Percentiles rank a stretch among this genome's conserved stretches.
Evolutionary conservation across 1,140 invertebrate species (phyloP).

Genomic region (Hycleus phaleratus): DNA sequence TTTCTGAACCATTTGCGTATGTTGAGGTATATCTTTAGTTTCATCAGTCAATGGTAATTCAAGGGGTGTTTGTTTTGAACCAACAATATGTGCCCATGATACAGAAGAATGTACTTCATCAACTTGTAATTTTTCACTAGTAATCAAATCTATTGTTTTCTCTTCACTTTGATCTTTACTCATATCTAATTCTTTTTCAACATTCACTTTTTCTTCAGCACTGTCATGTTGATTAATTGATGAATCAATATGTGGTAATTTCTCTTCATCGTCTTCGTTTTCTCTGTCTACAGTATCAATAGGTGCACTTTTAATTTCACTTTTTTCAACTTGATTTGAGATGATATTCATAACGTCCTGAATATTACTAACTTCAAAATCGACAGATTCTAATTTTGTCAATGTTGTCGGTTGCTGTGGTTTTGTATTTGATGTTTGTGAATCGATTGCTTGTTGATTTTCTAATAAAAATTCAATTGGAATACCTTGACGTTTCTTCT

Average conservation of each 20-base stretch:
- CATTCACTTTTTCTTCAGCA: neutral
- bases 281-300: too few relatives aligned
- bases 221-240: neutral
- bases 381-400: slow-evolving; percentile 31
- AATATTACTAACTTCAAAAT: slow-evolving; percentile 34
- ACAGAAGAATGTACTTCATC: neutral
- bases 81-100: slow-evolving; percentile 7
- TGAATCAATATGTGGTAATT: neutral
- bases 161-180: neutral
- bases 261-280: neutral
- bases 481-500: slow-evolving; percentile 25
- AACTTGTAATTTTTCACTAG: neutral
- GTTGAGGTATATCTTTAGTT: slow-evolving; percentile 11
- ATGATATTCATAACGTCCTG: slow-evolving; percentile 33
- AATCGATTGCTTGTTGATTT: slow-evolving; percentile 5
- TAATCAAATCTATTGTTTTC: neutral
- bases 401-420: slow-evolving; percentile 8
- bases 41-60: slow-evolving; percentile 2
- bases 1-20: too few relatives aligned
- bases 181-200: neutral
- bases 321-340: slow-evolving; percentile 5
- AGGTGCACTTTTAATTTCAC: slow-evolving; percentile 1
- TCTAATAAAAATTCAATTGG: slow-evolving; percentile 25
- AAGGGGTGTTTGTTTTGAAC: neutral
- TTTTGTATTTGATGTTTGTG: slow-evolving; percentile 30